Percentiles rank a stretch among this genome's conserved stretches.
Conservation (phyloP, 2,797 vertebrate genomes). For the Notolepis coatsorum region DNA sequence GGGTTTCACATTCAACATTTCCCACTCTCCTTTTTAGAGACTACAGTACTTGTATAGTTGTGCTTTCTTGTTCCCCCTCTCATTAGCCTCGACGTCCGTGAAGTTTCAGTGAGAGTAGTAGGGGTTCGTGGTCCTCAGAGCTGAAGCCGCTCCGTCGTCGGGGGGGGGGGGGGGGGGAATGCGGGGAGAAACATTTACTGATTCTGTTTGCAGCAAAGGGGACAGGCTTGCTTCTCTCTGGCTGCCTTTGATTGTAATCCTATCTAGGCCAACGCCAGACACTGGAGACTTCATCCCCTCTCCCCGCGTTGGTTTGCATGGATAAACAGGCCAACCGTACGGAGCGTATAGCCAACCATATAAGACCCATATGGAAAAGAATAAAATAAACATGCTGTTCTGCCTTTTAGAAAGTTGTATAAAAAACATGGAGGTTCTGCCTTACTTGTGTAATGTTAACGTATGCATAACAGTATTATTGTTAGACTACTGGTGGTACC, state of each 20-base stretch:
- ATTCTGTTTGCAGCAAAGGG: conserved; percentile 74
- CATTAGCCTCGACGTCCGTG: conserved; percentile 48
- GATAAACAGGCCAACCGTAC: conserved; percentile 54
- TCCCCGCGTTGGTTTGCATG: conserved; percentile 60
- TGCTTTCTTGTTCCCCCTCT: conserved; percentile 47
- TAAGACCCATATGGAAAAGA: too few species aligned
- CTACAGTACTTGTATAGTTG: conserved; percentile 39
- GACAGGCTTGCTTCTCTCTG: conserved; percentile 57
- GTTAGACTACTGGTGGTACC: too few species aligned
- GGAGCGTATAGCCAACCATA: too few species aligned
- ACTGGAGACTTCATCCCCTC: conserved; percentile 67
- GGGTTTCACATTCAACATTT: conserved; percentile 45
- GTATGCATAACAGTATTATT: too few species aligned
- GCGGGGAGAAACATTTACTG: conserved; percentile 65
- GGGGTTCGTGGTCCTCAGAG: conserved; percentile 48
- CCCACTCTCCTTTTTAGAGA: conserved; percentile 40
- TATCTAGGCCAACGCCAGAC: conserved; percentile 76
- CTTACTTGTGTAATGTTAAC: too few species aligned
- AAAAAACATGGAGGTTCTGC: too few species aligned
- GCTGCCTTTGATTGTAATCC: conserved; percentile 76
- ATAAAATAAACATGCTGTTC: too few species aligned
- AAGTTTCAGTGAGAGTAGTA: conserved; percentile 39
- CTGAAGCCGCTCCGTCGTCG: conserved; percentile 56
- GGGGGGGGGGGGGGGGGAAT: conserved; percentile 37
- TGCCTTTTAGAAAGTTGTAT: conserved; percentile 48